Percentiles rank a stretch among this genome's conserved stretches.
Conservation (phyloP, 2,888 invertebrate genomes). For the Zaprionus bogoriensis region DNA sequence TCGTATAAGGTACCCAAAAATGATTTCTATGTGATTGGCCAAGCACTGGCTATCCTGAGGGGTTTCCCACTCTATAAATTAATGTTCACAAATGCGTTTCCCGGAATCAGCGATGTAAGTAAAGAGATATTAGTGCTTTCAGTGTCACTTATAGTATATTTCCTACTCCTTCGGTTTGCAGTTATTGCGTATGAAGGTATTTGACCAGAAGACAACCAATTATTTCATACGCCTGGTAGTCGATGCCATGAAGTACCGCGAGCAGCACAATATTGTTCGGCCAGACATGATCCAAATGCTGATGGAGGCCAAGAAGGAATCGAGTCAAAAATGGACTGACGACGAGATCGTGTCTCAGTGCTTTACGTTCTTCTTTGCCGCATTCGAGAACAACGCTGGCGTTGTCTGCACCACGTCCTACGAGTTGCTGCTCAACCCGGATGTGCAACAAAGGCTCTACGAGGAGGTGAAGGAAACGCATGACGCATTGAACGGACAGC, state of each 20-base stretch:
- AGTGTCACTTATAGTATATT: no score
- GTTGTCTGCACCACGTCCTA: constrained; percentile 83
- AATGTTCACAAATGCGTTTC: constrained; percentile 43
- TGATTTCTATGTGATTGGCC: constrained; percentile 83
- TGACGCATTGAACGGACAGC: constrained; percentile 80
- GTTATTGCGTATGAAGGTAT: constrained; percentile 34
- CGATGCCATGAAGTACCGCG: constrained; percentile 81
- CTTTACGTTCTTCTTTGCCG: constrained; percentile 84
- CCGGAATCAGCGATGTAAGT: constrained; percentile 43
- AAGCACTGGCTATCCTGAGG: constrained; percentile 18
- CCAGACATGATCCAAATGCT: constrained; percentile 85
- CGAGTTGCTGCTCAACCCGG: constrained; percentile 84
- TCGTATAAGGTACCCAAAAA: constrained; percentile 84
- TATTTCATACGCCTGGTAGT: constrained; percentile 81
- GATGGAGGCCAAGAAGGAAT: constrained; percentile 83
- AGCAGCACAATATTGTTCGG: constrained; percentile 80
- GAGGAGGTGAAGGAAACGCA: constrained; percentile 84
- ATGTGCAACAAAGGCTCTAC: constrained; percentile 84
- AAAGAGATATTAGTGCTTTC: no score
- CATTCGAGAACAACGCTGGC: constrained; percentile 83
- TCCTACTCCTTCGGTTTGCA: no score
- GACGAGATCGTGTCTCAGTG: constrained; percentile 84
- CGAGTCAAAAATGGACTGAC: constrained; percentile 53
- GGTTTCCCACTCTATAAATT: constrained; percentile 29
- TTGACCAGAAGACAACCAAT: constrained; percentile 33